phyloP scores from a whole-genome alignment of 2,113 vertebrate species.

The Stercorarius parasiticus region DNA sequence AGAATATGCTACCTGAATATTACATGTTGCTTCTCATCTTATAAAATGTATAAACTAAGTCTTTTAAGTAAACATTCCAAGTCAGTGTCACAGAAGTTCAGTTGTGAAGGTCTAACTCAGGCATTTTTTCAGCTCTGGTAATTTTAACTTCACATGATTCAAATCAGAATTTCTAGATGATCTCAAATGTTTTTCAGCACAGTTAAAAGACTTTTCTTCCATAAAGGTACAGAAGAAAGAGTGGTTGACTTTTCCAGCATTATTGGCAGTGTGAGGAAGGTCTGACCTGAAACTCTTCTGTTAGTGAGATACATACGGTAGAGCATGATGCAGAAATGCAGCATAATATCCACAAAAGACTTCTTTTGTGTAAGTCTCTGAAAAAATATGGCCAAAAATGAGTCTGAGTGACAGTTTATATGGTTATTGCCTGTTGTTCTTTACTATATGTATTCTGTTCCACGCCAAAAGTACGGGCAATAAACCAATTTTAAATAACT shows the following conservation, averaged over 20 bases:
- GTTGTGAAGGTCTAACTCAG: background rate
- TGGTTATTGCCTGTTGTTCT: background rate
- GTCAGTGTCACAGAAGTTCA: background rate
- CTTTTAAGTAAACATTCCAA: background rate
- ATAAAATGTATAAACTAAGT: background rate
- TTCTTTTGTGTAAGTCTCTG: accelerated
- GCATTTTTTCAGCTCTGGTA: background rate
- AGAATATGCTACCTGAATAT: background rate
- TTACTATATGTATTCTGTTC: background rate
- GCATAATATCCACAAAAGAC: background rate
- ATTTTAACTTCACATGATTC: background rate
- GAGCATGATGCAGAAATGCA: background rate
- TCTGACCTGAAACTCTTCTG: background rate
- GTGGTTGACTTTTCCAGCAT: background rate
- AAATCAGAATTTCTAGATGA: background rate
- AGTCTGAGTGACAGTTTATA: background rate
- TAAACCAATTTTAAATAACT: background rate
- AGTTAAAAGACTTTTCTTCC: background rate
- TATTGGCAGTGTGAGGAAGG: background rate
- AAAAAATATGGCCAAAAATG: background rate
- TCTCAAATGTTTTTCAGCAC: background rate
- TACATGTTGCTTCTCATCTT: background rate
- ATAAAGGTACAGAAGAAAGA: background rate
- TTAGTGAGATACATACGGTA: background rate
- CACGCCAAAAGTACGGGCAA: background rate